These are phyloP conservation scores for Sebastes ruberrimus DNA, from an alignment of 2,797 vertebrate species.

Conservation along the genomic window DNA sequence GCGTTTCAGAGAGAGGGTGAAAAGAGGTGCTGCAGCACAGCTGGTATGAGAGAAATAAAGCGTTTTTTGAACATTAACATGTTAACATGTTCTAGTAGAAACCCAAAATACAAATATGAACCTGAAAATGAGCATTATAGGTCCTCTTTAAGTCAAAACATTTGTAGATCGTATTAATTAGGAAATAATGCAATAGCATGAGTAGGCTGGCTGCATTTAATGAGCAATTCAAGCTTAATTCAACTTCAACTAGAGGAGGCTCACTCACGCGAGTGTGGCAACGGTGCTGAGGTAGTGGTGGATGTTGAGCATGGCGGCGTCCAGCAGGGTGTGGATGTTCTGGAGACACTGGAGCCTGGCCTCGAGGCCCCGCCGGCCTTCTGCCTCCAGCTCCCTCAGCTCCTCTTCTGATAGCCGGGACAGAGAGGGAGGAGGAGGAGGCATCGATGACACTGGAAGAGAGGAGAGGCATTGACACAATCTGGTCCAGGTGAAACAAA, in stretches of 20 bases:
- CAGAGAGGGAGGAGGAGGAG: conserved; percentile 90
- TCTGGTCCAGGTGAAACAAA: not conserved
- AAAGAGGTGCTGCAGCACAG: too few species aligned
- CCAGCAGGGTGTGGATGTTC: conserved; percentile 95
- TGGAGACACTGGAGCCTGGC: conserved; percentile 94
- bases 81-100: not conserved
- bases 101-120: not conserved
- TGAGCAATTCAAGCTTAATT: not conserved
- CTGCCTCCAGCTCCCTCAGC: conserved; percentile 91
- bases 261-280: conserved; percentile 85
- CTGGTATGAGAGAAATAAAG: too few species aligned
- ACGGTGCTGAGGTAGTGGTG: conserved; percentile 95
- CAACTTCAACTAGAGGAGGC: not conserved
- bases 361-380: conserved; percentile 90
- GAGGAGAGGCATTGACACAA: not conserved
- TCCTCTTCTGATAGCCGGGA: conserved; percentile 91
- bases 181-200: not conserved
- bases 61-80: not conserved
- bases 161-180: not conserved
- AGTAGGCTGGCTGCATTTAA: not conserved
- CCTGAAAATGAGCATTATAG: not conserved
- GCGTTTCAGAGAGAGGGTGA: not conserved
- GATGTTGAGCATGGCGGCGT: conserved; percentile 97
- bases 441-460: conserved; percentile 91
- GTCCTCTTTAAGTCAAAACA: not conserved